Percentiles rank a stretch among this genome's conserved stretches.
These are phyloP conservation scores for Erinaceus europaeus DNA, from an alignment of 2,113 vertebrate species.

Conservation along the genomic window DNA sequence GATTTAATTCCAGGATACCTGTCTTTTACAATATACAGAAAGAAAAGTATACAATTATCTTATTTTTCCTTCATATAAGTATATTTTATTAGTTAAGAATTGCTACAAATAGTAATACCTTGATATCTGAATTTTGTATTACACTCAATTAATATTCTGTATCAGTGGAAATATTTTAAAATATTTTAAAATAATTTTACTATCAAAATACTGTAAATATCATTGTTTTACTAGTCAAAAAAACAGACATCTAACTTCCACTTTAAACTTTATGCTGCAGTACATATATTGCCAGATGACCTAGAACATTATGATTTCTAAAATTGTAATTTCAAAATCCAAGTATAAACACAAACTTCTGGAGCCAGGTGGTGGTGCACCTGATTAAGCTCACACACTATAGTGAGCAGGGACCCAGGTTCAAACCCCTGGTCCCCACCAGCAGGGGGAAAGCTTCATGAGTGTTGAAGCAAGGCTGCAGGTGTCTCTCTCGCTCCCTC, in stretches of 20 bases:
- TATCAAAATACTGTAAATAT: no score
- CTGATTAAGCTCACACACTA: no score
- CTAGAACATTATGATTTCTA: neutral
- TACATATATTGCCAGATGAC: neutral
- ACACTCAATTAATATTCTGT: no score
- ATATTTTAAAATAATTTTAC: no score
- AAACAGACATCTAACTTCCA: neutral
- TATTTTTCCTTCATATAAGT: neutral
- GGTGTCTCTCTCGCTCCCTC: no score
- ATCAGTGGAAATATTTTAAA: no score
- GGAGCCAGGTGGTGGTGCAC: no score
- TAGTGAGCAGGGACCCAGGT: no score
- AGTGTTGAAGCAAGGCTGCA: no score
- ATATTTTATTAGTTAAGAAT: neutral
- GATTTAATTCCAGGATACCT: conserved; percentile 6
- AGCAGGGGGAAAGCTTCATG: no score
- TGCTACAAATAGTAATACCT: neutral
- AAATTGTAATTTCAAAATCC: neutral
- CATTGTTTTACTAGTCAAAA: neutral
- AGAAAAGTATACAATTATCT: neutral
- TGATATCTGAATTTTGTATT: neutral
- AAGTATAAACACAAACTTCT: neutral
- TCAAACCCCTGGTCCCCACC: no score
- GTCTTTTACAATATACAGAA: neutral
- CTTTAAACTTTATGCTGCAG: neutral